Evolutionary conservation across 2,797 vertebrate species (phyloP).

Genomic region (Arctocebus calabarensis): DNA sequence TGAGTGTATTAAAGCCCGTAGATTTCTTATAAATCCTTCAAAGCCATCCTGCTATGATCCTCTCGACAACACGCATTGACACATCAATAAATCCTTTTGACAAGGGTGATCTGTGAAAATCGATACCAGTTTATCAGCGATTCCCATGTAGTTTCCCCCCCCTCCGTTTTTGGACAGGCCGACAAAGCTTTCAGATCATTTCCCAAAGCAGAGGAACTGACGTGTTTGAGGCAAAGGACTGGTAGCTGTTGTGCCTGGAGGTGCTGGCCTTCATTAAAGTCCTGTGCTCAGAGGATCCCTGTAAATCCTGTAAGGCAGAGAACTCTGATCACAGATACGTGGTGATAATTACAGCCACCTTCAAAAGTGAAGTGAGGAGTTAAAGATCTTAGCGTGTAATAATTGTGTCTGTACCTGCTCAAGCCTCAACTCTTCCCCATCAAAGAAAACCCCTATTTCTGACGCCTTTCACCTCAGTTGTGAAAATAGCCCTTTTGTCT

Average conservation of each 20-base stretch:
- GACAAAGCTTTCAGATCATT: constrained; percentile 87
- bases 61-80: constrained; percentile 90
- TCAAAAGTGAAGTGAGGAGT: constrained; percentile 46
- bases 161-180: constrained; percentile 84
- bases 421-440: neutral
- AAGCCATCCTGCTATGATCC: constrained; percentile 87
- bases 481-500: no score
- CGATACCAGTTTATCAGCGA: constrained; percentile 95
- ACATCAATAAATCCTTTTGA: constrained; percentile 97
- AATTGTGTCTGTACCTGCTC: no score
- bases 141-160: constrained; percentile 86
- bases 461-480: neutral
- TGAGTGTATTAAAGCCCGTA: constrained; percentile 92
- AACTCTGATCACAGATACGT: neutral
- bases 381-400: neutral
- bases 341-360: neutral
- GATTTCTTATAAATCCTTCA: constrained; percentile 94
- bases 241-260: constrained; percentile 37
- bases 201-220: constrained; percentile 88
- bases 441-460: neutral
- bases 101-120: constrained; percentile 94
- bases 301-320: constrained; percentile 67
- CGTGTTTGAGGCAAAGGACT: constrained; percentile 86
- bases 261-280: constrained; percentile 81
- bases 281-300: constrained; percentile 74